Evolutionary conservation across 2,113 vertebrate species (phyloP).

Genomic region (Sisor rabdophorus): DNA sequence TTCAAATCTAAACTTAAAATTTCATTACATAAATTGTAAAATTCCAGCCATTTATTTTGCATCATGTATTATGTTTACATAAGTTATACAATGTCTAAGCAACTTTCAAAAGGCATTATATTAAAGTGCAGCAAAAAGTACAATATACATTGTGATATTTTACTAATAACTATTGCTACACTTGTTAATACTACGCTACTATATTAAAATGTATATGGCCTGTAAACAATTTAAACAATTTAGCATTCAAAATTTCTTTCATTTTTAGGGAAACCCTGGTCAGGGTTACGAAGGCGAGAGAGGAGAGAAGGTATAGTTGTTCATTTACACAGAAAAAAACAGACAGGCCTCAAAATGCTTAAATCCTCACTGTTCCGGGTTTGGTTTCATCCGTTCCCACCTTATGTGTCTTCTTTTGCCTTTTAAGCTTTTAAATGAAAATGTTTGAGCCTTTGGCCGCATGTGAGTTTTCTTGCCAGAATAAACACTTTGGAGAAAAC

Average conservation of each 20-base stretch:
- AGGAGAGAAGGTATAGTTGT: constrained; percentile 45
- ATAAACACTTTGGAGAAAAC: constrained; percentile 43
- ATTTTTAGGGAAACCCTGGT: constrained; percentile 43
- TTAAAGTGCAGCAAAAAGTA: background rate
- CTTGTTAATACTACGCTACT: too few species aligned
- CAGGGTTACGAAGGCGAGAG: constrained; percentile 45
- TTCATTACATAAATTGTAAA: background rate
- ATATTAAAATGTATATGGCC: background rate
- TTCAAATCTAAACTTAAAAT: background rate
- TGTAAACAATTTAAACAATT: background rate
- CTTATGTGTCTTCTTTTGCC: constrained; percentile 43
- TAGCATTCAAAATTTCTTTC: constrained; percentile 2
- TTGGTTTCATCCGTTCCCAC: constrained; percentile 66
- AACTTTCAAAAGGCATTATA: background rate
- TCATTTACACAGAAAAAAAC: background rate
- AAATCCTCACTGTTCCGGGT: constrained; percentile 45
- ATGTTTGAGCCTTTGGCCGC: constrained; percentile 31
- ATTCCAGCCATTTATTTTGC: background rate
- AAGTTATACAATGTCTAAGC: background rate
- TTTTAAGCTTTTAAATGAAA: constrained; percentile 38
- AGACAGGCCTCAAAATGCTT: background rate
- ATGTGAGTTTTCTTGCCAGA: constrained; percentile 28
- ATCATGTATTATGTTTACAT: background rate
- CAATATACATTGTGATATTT: background rate
- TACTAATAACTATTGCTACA: too few species aligned